A percentile compares a stretch with the other conserved stretches of the same genome.
Evolutionary conservation across 2,113 vertebrate genomes (phyloP).

Genomic region (Zosterops lateralis): DNA sequence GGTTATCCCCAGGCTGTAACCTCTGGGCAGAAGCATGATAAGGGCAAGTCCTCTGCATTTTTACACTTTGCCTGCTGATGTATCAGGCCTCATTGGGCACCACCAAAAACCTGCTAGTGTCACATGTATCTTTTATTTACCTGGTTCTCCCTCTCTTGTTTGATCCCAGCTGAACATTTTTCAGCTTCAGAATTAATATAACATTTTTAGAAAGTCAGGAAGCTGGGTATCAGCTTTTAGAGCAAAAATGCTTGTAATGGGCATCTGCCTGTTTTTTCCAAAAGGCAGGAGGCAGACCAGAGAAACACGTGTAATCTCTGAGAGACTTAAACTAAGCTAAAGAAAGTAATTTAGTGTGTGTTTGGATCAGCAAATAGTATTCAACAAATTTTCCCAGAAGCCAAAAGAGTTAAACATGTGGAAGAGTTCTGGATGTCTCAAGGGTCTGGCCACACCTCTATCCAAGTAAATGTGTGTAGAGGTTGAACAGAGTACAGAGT

Average conservation of each 20-base stretch:
- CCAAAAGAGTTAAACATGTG: neutral
- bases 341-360: neutral
- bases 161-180: neutral
- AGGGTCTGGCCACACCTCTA: neutral
- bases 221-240: neutral
- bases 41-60: neutral
- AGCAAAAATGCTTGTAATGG: neutral
- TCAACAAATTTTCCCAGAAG: neutral
- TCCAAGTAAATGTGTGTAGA: neutral
- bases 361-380: neutral
- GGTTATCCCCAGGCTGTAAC: neutral
- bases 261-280: neutral
- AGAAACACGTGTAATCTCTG: neutral
- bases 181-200: neutral
- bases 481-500: neutral
- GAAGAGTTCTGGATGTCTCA: neutral
- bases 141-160: neutral
- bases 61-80: neutral
- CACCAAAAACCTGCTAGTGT: neutral
- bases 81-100: neutral
- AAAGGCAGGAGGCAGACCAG: neutral
- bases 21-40: neutral
- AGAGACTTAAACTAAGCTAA: neutral
- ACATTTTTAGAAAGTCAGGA: neutral
- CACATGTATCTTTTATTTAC: rapidly evolving